Conservation (phyloP, 2,113 vertebrate species). For the Phaethornis superciliosus region DNA sequence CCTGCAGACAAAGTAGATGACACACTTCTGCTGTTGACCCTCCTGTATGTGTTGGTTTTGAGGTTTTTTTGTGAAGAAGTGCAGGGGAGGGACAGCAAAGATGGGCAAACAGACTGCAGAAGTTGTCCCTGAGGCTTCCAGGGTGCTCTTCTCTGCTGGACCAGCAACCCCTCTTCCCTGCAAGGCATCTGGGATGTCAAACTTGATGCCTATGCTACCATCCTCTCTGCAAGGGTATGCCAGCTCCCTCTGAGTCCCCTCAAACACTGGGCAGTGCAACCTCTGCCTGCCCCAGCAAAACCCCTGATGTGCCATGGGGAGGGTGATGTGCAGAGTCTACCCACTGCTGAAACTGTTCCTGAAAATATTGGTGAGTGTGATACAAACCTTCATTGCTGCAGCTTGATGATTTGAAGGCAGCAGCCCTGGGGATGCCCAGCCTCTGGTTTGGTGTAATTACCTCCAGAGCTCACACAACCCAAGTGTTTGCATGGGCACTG, state of each 20-base stretch:
- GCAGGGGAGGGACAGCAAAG: not conserved
- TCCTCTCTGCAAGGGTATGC: accelerated
- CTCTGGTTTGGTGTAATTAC: not conserved
- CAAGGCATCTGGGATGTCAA: not conserved
- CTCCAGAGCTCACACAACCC: accelerated
- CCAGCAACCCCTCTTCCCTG: not conserved
- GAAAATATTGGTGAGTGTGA: accelerated
- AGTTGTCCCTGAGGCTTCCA: accelerated
- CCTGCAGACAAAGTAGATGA: not conserved
- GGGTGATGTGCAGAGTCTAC: not conserved
- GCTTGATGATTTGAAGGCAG: not conserved
- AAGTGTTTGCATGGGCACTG: not conserved
- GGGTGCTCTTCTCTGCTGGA: not conserved
- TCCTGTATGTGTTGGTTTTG: not conserved
- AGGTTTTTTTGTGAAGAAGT: not conserved
- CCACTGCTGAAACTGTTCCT: not conserved
- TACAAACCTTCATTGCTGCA: not conserved
- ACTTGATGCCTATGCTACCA: not conserved
- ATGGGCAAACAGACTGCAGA: not conserved
- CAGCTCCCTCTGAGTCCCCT: not conserved
- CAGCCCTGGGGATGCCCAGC: not conserved
- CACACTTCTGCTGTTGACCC: conserved; percentile 8
- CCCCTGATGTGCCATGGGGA: accelerated
- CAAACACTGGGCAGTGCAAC: not conserved
- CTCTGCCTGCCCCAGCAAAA: not conserved